Conservation (phyloP, 2,888 invertebrate genomes). For the Siphlonurus alternatus region DNA sequence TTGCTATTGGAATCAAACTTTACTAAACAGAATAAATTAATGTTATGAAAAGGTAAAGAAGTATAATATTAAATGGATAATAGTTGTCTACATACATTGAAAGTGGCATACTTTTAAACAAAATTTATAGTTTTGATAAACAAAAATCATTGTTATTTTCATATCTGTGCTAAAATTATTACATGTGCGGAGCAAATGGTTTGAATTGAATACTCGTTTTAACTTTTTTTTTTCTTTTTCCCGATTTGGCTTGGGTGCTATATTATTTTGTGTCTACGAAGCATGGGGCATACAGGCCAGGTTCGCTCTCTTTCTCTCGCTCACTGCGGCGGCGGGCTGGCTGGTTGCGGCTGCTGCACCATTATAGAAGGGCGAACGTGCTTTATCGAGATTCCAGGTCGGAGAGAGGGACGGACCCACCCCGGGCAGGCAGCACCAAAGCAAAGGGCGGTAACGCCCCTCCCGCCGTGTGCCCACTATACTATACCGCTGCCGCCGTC, state of each 20-base stretch:
- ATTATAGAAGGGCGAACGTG: neutral
- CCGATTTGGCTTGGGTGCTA: neutral
- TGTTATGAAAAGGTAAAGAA: neutral
- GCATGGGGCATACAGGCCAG: too few relatives aligned
- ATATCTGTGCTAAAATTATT: neutral
- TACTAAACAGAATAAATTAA: neutral
- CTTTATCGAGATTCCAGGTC: neutral
- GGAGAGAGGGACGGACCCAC: neutral
- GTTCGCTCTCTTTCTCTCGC: too few relatives aligned
- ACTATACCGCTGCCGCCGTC: too few relatives aligned
- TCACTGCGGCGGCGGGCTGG: neutral
- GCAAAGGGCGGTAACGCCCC: neutral
- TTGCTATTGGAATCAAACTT: neutral
- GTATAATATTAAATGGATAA: too few relatives aligned
- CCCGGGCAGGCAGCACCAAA: neutral
- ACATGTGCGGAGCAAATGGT: neutral
- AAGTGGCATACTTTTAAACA: neutral
- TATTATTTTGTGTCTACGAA: neutral
- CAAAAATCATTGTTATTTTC: neutral
- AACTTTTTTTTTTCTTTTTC: neutral
- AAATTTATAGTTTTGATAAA: neutral
- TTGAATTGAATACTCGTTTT: neutral
- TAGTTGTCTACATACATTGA: too few relatives aligned
- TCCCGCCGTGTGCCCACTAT: too few relatives aligned
- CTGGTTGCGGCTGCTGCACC: neutral